A percentile compares a stretch with the other conserved stretches of the same genome.
phyloP scores from a whole-genome alignment of 2,888 invertebrate genomes.

The Andrena chrysosceles region DNA sequence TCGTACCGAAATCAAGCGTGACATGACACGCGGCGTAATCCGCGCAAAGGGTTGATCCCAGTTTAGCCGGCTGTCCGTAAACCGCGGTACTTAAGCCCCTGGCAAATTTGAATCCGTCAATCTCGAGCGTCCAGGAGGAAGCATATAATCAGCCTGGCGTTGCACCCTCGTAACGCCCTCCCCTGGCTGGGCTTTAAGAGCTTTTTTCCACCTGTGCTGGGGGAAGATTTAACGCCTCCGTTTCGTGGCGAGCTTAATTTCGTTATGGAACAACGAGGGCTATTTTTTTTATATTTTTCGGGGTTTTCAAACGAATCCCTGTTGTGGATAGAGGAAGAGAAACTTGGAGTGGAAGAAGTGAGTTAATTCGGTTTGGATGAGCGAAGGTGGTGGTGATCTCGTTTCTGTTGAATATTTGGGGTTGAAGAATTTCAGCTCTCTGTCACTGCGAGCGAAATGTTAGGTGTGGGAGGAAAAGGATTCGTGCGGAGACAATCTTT shows the following conservation, averaged over 20 bases:
- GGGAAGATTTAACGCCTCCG: constrained; percentile 53
- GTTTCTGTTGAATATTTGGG: no score
- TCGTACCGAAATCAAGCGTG: constrained; percentile 76
- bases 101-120: constrained; percentile 76
- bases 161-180: constrained; percentile 51
- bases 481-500: not conserved
- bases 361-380: no score
- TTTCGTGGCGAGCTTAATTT: constrained; percentile 26
- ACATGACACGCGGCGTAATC: constrained; percentile 82
- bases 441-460: no score
- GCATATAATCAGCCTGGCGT: constrained; percentile 59
- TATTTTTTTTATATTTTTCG: not conserved
- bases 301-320: not conserved
- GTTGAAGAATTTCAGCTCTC: no score
- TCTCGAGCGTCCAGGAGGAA: constrained; percentile 64
- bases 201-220: constrained; percentile 52
- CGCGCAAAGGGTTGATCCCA: constrained; percentile 83
- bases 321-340: not conserved
- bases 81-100: constrained; percentile 68
- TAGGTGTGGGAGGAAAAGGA: no score
- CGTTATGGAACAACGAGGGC: constrained; percentile 2
- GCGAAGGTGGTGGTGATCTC: no score
- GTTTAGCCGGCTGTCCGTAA: constrained; percentile 79
- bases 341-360: no score
- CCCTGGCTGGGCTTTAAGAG: constrained; percentile 57